These are phyloP conservation scores for Tursiops truncatus DNA, from an alignment of 2,113 vertebrate species.

Conservation along the genomic window DNA sequence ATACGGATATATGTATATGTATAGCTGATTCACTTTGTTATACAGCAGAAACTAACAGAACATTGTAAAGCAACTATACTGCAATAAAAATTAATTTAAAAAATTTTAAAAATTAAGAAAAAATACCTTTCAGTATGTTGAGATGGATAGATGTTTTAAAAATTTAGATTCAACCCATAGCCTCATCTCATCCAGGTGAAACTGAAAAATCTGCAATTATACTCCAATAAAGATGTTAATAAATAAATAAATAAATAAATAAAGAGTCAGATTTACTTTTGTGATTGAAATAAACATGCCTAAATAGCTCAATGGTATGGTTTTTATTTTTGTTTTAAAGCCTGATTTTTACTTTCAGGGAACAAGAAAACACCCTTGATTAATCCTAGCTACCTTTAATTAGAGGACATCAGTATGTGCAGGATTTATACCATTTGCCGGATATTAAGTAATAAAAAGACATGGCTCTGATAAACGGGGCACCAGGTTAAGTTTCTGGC, in stretches of 20 bases:
- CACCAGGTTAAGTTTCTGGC: neutral
- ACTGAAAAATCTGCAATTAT: no score
- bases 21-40: no score
- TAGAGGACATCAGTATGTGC: neutral
- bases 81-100: no score
- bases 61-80: no score
- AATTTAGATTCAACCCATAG: no score
- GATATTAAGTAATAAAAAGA: neutral
- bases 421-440: neutral
- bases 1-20: no score
- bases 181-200: no score
- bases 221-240: no score
- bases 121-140: no score
- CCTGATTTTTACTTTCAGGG: conserved; percentile 24
- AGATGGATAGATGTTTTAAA: no score
- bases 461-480: neutral
- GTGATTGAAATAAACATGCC: conserved; percentile 23
- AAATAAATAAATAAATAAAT: neutral
- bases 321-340: neutral
- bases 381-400: conserved; percentile 45
- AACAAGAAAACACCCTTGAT: conserved; percentile 48
- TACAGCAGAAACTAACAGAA: no score
- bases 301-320: neutral
- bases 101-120: no score
- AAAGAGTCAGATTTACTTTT: neutral